Evolutionary conservation across 1,140 invertebrate species (phyloP).

Genomic region (Zophobas morio): DNA sequence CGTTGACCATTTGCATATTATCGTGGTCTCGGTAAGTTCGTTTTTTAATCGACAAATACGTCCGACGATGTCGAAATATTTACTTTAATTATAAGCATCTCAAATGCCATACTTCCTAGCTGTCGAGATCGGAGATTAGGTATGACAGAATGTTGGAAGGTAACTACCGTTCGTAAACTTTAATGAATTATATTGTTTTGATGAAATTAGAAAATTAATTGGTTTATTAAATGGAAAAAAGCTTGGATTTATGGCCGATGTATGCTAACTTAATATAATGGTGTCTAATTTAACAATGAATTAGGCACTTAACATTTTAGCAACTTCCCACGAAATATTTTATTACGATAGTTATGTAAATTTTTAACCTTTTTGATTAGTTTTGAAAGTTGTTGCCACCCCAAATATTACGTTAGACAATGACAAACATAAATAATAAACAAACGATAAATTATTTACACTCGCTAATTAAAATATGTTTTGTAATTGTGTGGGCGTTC

Average conservation of each 20-base stretch:
- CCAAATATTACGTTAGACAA: too few relatives aligned
- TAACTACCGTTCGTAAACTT: background rate
- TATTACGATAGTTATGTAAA: too few relatives aligned
- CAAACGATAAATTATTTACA: too few relatives aligned
- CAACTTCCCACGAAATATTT: background rate
- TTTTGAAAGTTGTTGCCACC: too few relatives aligned
- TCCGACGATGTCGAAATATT: slow-evolving; percentile 3
- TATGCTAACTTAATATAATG: background rate
- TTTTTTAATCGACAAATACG: slow-evolving; percentile 13
- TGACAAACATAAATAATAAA: too few relatives aligned
- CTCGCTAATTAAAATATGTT: too few relatives aligned
- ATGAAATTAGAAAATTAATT: slow-evolving; percentile 25
- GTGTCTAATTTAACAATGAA: slow-evolving; percentile 15
- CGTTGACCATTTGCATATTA: slow-evolving; percentile 20
- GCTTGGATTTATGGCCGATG: background rate
- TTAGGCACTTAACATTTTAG: background rate
- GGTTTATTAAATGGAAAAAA: slow-evolving; percentile 29
- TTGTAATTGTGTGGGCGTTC: too few relatives aligned
- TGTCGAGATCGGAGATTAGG: slow-evolving; percentile 27
- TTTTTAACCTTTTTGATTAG: too few relatives aligned
- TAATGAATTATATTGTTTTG: slow-evolving; percentile 24
- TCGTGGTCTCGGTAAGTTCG: slow-evolving; percentile 3
- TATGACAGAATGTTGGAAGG: slow-evolving; percentile 8
- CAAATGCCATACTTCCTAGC: slow-evolving; percentile 4
- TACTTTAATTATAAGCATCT: slow-evolving; percentile 21